These are phyloP conservation scores for Diacarnus erythraeanus DNA, from an alignment of 37 sponge, comb jelly and placozoan genomes.

Conservation along the genomic window DNA sequence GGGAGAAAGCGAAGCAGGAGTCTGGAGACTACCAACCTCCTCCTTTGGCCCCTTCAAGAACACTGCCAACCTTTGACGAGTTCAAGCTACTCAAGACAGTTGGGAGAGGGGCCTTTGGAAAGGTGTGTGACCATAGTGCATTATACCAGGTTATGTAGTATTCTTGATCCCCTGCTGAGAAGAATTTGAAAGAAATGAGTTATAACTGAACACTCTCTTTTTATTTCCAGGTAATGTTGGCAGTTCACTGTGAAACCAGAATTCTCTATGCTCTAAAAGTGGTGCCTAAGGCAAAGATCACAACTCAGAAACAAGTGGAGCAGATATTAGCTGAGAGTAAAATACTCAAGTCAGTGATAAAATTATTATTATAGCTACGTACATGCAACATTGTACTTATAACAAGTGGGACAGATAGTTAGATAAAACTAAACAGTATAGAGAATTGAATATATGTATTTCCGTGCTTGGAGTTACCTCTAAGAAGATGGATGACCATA, in stretches of 20 bases:
- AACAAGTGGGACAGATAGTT: too few relatives aligned
- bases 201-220: not conserved
- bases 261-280: conserved; percentile 78
- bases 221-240: conserved; percentile 44
- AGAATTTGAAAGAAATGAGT: not conserved
- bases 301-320: conserved; percentile 67
- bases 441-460: too few relatives aligned
- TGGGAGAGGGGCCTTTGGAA: conserved; percentile 87
- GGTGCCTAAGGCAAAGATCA: conserved; percentile 74
- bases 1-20: not conserved
- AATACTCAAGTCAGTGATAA: conserved; percentile 69
- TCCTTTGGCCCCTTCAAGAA: conserved; percentile 1
- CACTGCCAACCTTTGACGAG: conserved; percentile 58
- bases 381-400: too few relatives aligned
- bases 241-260: conserved; percentile 33
- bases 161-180: not conserved
- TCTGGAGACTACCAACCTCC: conserved; percentile 28
- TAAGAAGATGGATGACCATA: too few relatives aligned
- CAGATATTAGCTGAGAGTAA: conserved; percentile 64
- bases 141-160: not conserved
- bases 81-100: conserved; percentile 76
- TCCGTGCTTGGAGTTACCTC: too few relatives aligned
- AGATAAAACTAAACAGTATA: too few relatives aligned
- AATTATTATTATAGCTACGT: too few relatives aligned
- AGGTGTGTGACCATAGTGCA: conserved; percentile 38